Evolutionary conservation across 2,113 vertebrate species (phyloP), one percentile per base, ranked within the genome.

Genomic region (Thryonomys swinderianus): DNA sequence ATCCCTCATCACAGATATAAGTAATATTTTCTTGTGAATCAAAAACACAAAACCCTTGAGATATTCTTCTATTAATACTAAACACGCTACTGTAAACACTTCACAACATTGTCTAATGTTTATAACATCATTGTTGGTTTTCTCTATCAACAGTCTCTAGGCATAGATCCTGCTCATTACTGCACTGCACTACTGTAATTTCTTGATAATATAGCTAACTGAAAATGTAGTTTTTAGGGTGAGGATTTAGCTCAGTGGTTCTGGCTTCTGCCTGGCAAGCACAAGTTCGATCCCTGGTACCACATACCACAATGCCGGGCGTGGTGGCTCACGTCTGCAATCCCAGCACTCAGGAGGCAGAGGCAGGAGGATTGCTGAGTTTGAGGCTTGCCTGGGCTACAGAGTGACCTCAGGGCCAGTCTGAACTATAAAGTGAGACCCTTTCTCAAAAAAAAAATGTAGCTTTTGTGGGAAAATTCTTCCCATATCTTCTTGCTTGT

Each of bases 31-130:
- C 7, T 40, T 89, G 16, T 88, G 2, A 84, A 79, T 88, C 11
- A 91, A 90, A 95, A 93, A 18, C 25, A 37, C 30, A 34, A 81
- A 37, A 57, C 7, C n/a, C 7, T 81, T 37, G 57, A 59, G 27
- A 53, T 66, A 37, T 48, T 78, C 5, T 48, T 92, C 82, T 48
- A 45, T 76, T 69, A 5, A 71, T 95, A 69, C 17, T 87, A 20
- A 90, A 64, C 8, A 90, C 27, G 89, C 40, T 85, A 42, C 27
- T 89, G 86, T 51, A 64, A 93, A 78, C 18, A 91, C 74, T 93
- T 79, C 21, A n/a, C 48, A 5, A 74, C 57, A 45, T 48, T 88
- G 20, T 48, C 0, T 55, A 93, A 91, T 80, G 30, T 66, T 95
- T 79, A 0, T 66, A 73, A 96, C 10, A 10, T 94, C 67, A 21